These are phyloP conservation scores for Coptodon bakossiorum DNA, from an alignment of 2,113 vertebrate genomes.

Conservation along the genomic window DNA sequence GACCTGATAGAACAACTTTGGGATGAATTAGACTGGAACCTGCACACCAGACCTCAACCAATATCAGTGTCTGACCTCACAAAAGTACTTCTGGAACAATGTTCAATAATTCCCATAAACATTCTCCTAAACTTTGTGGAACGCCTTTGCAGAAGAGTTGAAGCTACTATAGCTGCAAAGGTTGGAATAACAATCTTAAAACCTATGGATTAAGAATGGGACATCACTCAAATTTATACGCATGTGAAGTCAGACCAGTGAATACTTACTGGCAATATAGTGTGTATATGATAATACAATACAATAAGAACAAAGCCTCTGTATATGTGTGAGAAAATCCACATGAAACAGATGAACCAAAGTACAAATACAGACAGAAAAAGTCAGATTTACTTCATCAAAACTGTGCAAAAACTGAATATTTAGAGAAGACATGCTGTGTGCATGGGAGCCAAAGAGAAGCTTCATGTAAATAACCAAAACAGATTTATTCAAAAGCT, in stretches of 20 bases:
- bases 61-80: neutral
- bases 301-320: neutral
- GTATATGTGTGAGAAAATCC: neutral
- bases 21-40: neutral
- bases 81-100: neutral
- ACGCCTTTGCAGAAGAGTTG: neutral
- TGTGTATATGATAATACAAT: neutral
- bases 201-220: neutral
- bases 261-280: neutral
- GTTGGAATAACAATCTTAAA: neutral
- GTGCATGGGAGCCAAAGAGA: neutral
- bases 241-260: neutral
- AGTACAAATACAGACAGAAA: neutral
- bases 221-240: neutral
- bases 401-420: neutral
- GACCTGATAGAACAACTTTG: neutral
- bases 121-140: neutral
- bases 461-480: neutral
- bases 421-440: neutral
- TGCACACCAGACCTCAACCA: neutral
- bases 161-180: neutral
- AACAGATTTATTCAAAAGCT: neutral
- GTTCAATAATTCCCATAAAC: neutral
- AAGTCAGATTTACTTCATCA: neutral
- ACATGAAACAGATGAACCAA: neutral